Conservation (phyloP, 2,888 invertebrate genomes). For the Amiota mariae region DNA sequence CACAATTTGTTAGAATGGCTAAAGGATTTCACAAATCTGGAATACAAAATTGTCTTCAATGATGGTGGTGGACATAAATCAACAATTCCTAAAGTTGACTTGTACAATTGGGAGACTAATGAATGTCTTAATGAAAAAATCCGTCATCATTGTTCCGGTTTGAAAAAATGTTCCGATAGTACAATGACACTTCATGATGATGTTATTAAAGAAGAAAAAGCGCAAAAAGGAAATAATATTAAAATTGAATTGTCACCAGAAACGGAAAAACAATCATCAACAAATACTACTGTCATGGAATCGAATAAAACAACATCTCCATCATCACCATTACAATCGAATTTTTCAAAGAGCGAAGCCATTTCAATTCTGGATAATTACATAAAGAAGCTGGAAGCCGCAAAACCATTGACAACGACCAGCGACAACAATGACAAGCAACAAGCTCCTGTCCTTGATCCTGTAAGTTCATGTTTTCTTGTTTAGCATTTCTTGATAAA, state of each 20-base stretch:
- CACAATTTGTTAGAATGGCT: background rate
- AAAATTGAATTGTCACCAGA: too few relatives aligned
- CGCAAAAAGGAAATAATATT: too few relatives aligned
- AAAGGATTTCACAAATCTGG: background rate
- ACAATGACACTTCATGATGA: too few relatives aligned
- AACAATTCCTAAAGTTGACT: background rate
- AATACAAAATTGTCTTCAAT: constrained; percentile 6
- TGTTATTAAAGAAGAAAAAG: too few relatives aligned
- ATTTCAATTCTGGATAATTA: background rate
- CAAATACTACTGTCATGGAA: too few relatives aligned
- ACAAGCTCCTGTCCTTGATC: background rate
- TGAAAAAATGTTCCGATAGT: too few relatives aligned
- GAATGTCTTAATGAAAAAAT: background rate
- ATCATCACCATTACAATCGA: too few relatives aligned
- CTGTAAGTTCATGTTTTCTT: background rate
- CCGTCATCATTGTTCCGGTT: background rate
- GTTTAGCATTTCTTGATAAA: too few relatives aligned
- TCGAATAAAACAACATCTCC: too few relatives aligned
- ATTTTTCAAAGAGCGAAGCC: background rate
- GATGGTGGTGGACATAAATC: background rate
- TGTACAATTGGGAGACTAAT: constrained; percentile 12
- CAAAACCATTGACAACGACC: too few relatives aligned
- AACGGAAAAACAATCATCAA: too few relatives aligned
- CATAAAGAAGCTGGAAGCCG: too few relatives aligned
- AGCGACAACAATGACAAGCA: background rate